phyloP scores from a whole-genome alignment of 2,797 vertebrate genomes.

The Molossus alvarezi region DNA sequence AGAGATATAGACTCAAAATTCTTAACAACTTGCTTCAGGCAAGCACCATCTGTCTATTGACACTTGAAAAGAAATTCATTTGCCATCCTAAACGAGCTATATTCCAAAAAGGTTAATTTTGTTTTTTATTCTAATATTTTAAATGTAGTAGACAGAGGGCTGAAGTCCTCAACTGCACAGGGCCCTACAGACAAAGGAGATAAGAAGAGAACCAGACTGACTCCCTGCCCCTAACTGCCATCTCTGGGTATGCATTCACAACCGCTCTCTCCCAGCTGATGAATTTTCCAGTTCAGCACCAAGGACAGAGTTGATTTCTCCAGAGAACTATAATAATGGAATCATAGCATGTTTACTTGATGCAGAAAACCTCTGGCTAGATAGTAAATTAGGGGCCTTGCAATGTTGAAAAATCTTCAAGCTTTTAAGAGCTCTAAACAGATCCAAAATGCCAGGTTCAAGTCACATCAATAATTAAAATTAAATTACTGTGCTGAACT shows the following conservation, averaged over 20 bases:
- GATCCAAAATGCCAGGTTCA: constrained; percentile 59
- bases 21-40: constrained; percentile 44
- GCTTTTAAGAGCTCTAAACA: constrained; percentile 65
- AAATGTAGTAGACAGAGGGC: constrained; percentile 12
- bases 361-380: constrained; percentile 56
- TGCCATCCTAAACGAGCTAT: not conserved
- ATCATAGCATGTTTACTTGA: constrained; percentile 51
- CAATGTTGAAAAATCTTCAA: constrained; percentile 49
- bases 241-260: not conserved
- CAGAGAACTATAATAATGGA: constrained; percentile 7
- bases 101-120: not conserved
- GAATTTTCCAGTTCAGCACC: constrained; percentile 63
- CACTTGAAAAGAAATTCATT: not conserved
- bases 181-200: not conserved
- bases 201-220: not conserved
- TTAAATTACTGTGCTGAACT: constrained; percentile 56
- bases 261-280: not conserved
- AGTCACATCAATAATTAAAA: constrained; percentile 78
- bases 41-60: constrained; percentile 6
- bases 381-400: constrained; percentile 16
- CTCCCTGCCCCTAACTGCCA: not conserved
- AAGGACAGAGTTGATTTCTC: constrained; percentile 69
- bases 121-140: not conserved
- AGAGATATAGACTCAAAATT: not conserved
- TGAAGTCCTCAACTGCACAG: not conserved